phyloP scores from a whole-genome alignment of 1,140 invertebrate genomes.

The Heliconius eleuchia region DNA sequence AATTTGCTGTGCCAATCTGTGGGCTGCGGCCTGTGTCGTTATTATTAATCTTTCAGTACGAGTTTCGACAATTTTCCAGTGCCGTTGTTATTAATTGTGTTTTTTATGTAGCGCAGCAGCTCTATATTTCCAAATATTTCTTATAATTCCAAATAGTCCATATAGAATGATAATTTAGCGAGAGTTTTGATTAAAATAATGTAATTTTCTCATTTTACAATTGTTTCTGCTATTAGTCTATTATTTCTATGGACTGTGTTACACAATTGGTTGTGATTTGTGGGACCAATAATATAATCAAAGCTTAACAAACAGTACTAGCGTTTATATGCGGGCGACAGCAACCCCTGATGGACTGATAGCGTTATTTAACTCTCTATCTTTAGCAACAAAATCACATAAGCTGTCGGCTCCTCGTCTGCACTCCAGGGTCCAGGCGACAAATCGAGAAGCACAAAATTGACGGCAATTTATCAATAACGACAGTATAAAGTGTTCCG shows the following conservation, averaged over 20 bases:
- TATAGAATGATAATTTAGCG: background rate
- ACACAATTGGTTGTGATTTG: background rate
- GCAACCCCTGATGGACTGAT: background rate
- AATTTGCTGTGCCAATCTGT: slow-evolving; percentile 22
- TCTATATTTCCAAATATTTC: background rate
- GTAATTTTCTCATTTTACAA: background rate
- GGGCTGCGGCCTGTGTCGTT: slow-evolving; percentile 16
- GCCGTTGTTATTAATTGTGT: background rate
- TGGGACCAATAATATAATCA: background rate
- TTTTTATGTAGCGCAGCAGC: background rate
- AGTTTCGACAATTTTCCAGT: too few relatives aligned
- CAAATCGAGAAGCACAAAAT: slow-evolving; percentile 54
- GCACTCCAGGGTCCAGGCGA: slow-evolving; percentile 50
- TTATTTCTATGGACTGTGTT: background rate
- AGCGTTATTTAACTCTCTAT: slow-evolving; percentile 11
- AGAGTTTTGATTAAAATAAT: background rate
- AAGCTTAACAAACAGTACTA: background rate
- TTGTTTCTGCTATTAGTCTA: background rate
- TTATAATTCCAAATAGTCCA: background rate
- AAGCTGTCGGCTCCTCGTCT: slow-evolving; percentile 36
- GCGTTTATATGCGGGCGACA: background rate
- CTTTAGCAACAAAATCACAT: slow-evolving; percentile 50
- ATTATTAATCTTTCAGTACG: background rate
- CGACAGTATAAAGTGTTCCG: slow-evolving; percentile 73
- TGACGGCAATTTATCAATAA: slow-evolving; percentile 78